Evolutionary conservation across 2,113 vertebrate species (phyloP).

Genomic region (Leucopsar rothschildi): DNA sequence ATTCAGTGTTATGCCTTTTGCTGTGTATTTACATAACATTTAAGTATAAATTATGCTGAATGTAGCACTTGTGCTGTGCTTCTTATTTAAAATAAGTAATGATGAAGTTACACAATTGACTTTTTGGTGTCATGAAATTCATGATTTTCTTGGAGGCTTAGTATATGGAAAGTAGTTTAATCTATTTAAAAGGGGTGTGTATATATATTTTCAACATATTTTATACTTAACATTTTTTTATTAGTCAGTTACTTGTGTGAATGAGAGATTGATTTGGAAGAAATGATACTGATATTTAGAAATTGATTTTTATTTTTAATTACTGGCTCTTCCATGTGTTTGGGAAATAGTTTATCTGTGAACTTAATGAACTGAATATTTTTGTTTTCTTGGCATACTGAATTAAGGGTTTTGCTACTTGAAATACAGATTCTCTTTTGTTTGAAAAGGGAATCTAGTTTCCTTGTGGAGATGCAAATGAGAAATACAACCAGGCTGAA

Average conservation of each 20-base stretch:
- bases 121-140: background rate
- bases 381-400: background rate
- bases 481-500: background rate
- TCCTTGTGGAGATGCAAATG: background rate
- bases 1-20: background rate
- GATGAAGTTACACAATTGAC: background rate
- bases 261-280: background rate
- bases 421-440: background rate
- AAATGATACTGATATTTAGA: background rate
- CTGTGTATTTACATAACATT: background rate
- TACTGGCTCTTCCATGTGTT: background rate
- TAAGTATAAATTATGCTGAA: background rate
- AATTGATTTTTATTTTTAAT: background rate
- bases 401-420: background rate
- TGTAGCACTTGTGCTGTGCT: background rate
- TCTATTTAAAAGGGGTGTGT: background rate
- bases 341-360: background rate
- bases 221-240: background rate
- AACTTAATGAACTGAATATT: background rate
- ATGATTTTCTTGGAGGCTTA: background rate
- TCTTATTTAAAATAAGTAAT: conserved; percentile 9
- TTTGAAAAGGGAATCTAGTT: background rate
- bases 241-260: background rate
- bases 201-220: background rate
- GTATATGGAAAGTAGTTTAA: background rate